These are phyloP conservation scores for Gobio gobio DNA, from an alignment of 2,113 vertebrate species.

Conservation along the genomic window DNA sequence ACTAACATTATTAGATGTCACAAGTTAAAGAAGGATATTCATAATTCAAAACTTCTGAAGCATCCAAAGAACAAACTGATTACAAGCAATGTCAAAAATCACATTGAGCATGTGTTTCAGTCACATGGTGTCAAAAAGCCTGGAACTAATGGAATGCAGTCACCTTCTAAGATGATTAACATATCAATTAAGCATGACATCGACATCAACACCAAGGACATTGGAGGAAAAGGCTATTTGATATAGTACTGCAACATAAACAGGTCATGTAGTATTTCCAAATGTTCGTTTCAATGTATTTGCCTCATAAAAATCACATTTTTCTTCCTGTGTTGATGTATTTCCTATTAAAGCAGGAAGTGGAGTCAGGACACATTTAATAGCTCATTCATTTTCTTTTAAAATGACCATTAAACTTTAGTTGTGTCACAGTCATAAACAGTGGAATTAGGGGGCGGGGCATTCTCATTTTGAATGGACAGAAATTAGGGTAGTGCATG, in stretches of 20 bases:
- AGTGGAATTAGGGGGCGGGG: background rate
- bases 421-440: background rate
- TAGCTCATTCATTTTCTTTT: background rate
- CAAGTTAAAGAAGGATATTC: background rate
- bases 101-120: conserved; percentile 19
- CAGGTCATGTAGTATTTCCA: background rate
- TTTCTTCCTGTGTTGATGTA: background rate
- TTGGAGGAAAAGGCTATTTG: background rate
- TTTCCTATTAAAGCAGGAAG: background rate
- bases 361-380: background rate
- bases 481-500: background rate
- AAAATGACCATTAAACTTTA: background rate
- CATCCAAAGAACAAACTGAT: background rate
- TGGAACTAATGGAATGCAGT: conserved; percentile 40
- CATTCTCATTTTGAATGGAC: background rate
- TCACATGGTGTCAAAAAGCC: background rate
- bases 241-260: background rate
- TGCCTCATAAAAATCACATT: background rate
- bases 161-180: conserved; percentile 39
- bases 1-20: background rate
- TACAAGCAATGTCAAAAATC: conserved; percentile 30
- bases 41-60: background rate
- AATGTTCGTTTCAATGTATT: background rate
- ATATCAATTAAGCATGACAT: conserved; percentile 41
- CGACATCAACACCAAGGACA: conserved; percentile 21